Evolutionary conservation across 2,888 invertebrate genomes (phyloP), one percentile per base, ranked within the genome.

Genomic region (Exephanes ischioxanthus): DNA sequence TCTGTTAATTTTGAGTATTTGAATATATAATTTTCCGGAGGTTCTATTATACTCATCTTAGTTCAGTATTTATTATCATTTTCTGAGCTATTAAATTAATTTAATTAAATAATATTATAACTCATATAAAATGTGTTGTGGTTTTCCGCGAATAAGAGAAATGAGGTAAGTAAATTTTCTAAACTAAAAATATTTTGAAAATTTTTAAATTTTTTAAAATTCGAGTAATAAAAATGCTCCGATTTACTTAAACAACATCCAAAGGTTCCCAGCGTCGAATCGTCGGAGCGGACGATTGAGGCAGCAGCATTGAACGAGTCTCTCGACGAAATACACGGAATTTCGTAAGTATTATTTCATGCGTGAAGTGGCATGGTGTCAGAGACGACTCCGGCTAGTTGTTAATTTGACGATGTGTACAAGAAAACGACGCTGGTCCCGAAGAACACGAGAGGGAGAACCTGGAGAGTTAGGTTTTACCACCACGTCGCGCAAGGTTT

Each of bases 401-500:
- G 70, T 81, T 78, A 85, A 81, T 81, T 81, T 85, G 78, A 81
- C 78, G 61, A 78, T 37, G 72, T 55, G 16, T 30, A 51, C 19
- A 75, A 55, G 78, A 45, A 33, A 41, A 58, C 55, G 19, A 9
- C 16, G 45, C 26, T 45, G 48, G 67, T 71, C 63, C 45, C 58
- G 75, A 70, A 63, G 78, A 70, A 71, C 33, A 79, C 71, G 73
- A 86, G 87, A 82, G 87, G 86, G 87, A 87, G 84, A 84, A 82
- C 45, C 66, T 37, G 78, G 73, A 76, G 26, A 75, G 53, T 14
- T 63, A 48, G 68, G 41, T 48, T 73, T 75, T 80, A 72, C 72
- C 45, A 58, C 80, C 73, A 48, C 37, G 61, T 51, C 19, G 67
- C 71, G 71, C 55, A 71, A 83, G 80, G 72, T 87, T 87, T 87